These are phyloP conservation scores for Ornithoptera alexandrae DNA, from an alignment of 2,888 invertebrate genomes.

Conservation along the genomic window DNA sequence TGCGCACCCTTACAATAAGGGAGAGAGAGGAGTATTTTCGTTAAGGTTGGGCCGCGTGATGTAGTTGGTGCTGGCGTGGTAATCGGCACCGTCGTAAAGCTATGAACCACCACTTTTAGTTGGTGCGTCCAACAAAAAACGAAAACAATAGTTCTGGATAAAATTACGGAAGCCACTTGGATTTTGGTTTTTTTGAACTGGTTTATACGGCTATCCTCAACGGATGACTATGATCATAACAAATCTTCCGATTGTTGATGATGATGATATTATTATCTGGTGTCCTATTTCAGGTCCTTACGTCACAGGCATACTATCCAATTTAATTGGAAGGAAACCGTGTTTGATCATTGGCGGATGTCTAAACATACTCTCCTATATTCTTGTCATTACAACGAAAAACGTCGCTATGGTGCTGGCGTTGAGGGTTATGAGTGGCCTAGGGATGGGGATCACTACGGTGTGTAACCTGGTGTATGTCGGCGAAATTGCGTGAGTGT, in stretches of 20 bases:
- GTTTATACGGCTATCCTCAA: too few relatives aligned
- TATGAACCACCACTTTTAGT: too few relatives aligned
- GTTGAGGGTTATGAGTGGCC: conserved; percentile 38
- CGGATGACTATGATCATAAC: not conserved
- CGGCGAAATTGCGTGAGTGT: conserved; percentile 42
- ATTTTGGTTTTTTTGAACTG: too few relatives aligned
- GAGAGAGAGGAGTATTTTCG: too few relatives aligned
- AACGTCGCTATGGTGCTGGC: conserved; percentile 38
- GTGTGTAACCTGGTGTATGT: conserved; percentile 42
- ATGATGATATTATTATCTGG: not conserved
- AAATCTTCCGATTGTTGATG: not conserved
- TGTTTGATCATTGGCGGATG: conserved; percentile 43
- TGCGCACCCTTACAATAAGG: too few relatives aligned
- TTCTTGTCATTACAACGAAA: conserved; percentile 39
- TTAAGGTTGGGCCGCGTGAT: too few relatives aligned
- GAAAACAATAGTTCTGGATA: too few relatives aligned
- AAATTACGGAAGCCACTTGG: too few relatives aligned
- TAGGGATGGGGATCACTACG: conserved; percentile 41
- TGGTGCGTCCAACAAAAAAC: too few relatives aligned
- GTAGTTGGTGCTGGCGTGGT: too few relatives aligned
- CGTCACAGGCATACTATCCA: conserved; percentile 41
- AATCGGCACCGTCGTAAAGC: too few relatives aligned
- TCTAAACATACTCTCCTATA: conserved; percentile 39
- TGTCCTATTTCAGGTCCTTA: conserved; percentile 41
- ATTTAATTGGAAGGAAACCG: conserved; percentile 43